phyloP scores from a whole-genome alignment of 2,888 invertebrate genomes.

The Microctonus aethiopoides region DNA sequence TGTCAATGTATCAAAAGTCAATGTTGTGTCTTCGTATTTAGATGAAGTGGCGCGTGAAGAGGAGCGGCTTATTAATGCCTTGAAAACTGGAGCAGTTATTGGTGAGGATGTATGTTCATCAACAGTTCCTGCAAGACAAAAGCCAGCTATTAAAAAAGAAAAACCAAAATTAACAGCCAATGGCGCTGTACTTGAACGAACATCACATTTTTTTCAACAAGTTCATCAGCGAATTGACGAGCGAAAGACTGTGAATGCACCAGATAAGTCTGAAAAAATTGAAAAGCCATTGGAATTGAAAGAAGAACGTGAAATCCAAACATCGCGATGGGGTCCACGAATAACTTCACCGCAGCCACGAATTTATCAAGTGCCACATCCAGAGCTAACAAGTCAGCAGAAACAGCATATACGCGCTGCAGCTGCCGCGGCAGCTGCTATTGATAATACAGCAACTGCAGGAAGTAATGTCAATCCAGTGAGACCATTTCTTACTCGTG shows the following conservation, averaged over 20 bases:
- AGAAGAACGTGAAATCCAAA: slow-evolving; percentile 43
- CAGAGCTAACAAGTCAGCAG: slow-evolving; percentile 74
- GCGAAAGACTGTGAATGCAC: slow-evolving; percentile 57
- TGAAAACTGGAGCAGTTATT: slow-evolving; percentile 78
- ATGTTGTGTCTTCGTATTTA: slow-evolving; percentile 63
- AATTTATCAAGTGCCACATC: slow-evolving; percentile 72
- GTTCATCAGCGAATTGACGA: slow-evolving; percentile 66
- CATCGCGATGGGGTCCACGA: slow-evolving; percentile 66
- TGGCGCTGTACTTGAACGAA: slow-evolving; percentile 60
- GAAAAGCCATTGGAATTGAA: slow-evolving; percentile 41
- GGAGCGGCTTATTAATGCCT: slow-evolving; percentile 80
- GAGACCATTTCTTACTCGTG: slow-evolving; percentile 86
- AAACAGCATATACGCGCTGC: slow-evolving; percentile 69
- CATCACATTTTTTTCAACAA: slow-evolving; percentile 68
- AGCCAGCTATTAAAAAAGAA: slow-evolving; percentile 59
- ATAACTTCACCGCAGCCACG: slow-evolving; percentile 59
- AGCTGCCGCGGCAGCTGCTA: slow-evolving; percentile 47
- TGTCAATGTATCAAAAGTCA: slow-evolving; percentile 39
- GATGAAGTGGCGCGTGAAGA: slow-evolving; percentile 85
- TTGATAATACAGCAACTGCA: slow-evolving; percentile 40
- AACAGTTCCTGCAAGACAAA: slow-evolving; percentile 46
- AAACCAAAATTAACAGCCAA: slow-evolving; percentile 53
- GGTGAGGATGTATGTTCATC: slow-evolving; percentile 65
- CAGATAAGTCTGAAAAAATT: slow-evolving; percentile 31
- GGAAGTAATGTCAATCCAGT: slow-evolving; percentile 75